These are phyloP conservation scores for Papilio glaucus DNA, from an alignment of 1,140 invertebrate genomes.

Conservation along the genomic window DNA sequence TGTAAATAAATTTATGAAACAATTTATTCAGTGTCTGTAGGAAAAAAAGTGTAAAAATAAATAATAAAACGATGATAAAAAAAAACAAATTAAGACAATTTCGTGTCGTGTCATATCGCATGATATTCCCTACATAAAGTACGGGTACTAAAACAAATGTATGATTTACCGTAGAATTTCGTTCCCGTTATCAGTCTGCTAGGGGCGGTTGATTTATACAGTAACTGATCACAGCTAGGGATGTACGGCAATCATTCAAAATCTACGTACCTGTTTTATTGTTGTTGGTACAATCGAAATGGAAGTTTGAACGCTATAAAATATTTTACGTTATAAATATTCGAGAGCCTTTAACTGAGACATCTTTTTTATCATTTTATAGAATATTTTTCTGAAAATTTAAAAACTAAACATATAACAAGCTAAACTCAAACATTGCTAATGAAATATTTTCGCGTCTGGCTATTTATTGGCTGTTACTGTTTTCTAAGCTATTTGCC, in stretches of 20 bases:
- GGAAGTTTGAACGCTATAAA: constrained; percentile 2
- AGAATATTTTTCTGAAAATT: no score
- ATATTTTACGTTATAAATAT: constrained; percentile 12
- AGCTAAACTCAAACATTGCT: no score
- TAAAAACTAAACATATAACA: no score
- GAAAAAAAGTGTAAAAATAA: neutral
- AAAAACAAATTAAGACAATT: constrained; percentile 40
- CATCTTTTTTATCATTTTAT: no score
- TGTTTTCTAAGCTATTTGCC: no score
- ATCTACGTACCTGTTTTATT: constrained; percentile 8
- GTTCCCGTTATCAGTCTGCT: constrained; percentile 66
- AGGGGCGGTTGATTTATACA: constrained; percentile 78
- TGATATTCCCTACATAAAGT: constrained; percentile 57
- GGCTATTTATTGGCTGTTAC: no score
- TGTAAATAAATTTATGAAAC: neutral
- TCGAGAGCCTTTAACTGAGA: neutral
- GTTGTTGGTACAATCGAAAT: constrained; percentile 5
- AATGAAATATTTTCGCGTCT: no score
- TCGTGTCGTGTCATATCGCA: constrained; percentile 46
- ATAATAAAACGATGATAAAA: neutral
- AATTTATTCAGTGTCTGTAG: neutral
- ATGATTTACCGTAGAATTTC: constrained; percentile 74
- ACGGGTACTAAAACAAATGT: constrained; percentile 67
- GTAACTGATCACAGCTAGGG: constrained; percentile 24
- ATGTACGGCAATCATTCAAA: constrained; percentile 22